Evolutionary conservation across 2,797 vertebrate genomes (phyloP), one percentile per base, ranked within the genome.

Genomic region (Pseudocheirus occidentalis): DNA sequence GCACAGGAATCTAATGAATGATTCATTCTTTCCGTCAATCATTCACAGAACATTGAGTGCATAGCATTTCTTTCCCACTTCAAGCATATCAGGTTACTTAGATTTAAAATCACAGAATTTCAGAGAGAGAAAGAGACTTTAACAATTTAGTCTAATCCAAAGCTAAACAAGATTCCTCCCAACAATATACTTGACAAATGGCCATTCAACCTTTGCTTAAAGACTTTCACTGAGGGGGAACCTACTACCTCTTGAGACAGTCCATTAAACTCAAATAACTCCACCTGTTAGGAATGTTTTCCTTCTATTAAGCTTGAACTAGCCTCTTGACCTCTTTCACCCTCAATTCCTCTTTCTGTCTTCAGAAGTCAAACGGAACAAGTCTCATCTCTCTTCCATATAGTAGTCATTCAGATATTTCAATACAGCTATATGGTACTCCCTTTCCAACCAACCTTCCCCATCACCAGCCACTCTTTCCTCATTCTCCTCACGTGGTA

Each of bases 21-120:
- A 95, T 7, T 93, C 14, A 58, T 50, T 93, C 90, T 18, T 93
- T 53, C 16, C 21, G 91, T 91, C 92, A 55, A 90, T 95, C 92
- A 81, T 9, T 81, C 40, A 92, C 73, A 40, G 10, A 57, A 57
- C 27, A 28, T 1, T 57, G 56, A 16, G n/a, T 81, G 40, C 40
- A 24, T 46, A 27, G 21, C 21, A 46, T 46, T 81, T 81, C 66
- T 46, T 46, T 81, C 0, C 40, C 40, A 81, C 73, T 46, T 81
- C 3, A n/a, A 16, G 4, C 34, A 18, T 66, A 66, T 66, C 5
- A 81, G 27, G 7, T 7, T 27, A 46, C 24, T 46, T 46, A 81
- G 18, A 46, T 46, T 81, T 9, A 81, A 21, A 81, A 81, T 24
- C 18, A 81, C 7, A 46, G 40, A 46, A 81, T 81, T 81, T 81